phyloP scores from a whole-genome alignment of 1,140 invertebrate species.

The Brachionus rotundiformis region DNA sequence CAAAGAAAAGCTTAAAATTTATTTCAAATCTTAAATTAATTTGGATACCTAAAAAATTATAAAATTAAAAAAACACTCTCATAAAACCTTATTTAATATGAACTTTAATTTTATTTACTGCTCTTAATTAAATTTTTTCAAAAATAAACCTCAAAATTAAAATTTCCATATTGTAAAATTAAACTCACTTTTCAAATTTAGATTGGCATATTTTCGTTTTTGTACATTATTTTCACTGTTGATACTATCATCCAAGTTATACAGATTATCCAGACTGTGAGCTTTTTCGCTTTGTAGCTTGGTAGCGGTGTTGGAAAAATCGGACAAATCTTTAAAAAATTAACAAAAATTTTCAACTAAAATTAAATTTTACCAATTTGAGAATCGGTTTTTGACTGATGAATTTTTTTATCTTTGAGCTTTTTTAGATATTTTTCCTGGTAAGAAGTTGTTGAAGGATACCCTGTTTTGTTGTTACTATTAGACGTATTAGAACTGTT shows the following conservation, averaged over 20 bases:
- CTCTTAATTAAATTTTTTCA: no score
- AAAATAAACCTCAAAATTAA: no score
- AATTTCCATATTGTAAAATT: background rate
- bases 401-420: constrained; percentile 20
- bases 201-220: constrained; percentile 52
- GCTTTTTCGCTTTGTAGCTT: constrained; percentile 43
- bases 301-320: constrained; percentile 6
- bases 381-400: constrained; percentile 39
- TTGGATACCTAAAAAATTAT: background rate
- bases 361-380: constrained; percentile 24
- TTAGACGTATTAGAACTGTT: constrained; percentile 14
- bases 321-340: constrained; percentile 15
- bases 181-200: constrained; percentile 45
- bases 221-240: constrained; percentile 52
- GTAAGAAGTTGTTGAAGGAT: constrained; percentile 40
- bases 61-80: background rate
- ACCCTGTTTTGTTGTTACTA: constrained; percentile 8
- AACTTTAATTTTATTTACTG: no score
- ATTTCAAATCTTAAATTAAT: no score
- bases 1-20: no score
- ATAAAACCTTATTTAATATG: no score
- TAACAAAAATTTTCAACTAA: background rate
- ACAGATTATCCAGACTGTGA: constrained; percentile 45
- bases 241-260: constrained; percentile 42
- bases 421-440: constrained; percentile 52